These are phyloP conservation scores for Caenorhabditis uteleia DNA, from an alignment of 2,888 invertebrate species.

Conservation along the genomic window DNA sequence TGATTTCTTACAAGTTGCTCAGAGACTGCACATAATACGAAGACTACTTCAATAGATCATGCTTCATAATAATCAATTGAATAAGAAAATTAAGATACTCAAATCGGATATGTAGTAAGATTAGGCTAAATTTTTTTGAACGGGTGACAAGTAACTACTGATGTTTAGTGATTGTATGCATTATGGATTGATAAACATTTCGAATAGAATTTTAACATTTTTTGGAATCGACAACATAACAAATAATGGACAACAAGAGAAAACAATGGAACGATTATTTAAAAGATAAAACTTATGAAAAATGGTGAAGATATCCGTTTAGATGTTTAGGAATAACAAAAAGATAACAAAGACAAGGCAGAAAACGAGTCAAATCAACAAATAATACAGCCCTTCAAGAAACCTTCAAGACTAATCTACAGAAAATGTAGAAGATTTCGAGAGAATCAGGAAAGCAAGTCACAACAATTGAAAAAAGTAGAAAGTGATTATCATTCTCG, in stretches of 20 bases:
- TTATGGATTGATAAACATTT: no score
- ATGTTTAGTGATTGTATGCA: no score
- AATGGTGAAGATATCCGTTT: no score
- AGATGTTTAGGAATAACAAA: no score
- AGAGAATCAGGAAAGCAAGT: constrained; percentile 5
- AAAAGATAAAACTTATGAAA: constrained; percentile 2
- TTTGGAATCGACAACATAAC: constrained; percentile 24
- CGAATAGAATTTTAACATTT: neutral
- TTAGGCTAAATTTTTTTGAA: no score
- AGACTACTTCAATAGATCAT: constrained; percentile 26
- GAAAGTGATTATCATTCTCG: constrained; percentile 37
- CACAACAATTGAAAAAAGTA: constrained; percentile 17
- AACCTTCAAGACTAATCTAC: neutral
- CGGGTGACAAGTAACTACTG: no score
- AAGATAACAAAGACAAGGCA: neutral
- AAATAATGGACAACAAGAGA: constrained; percentile 26
- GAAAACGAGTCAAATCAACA: constrained; percentile 41
- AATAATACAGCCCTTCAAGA: constrained; percentile 28
- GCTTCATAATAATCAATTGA: neutral
- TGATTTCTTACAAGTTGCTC: constrained; percentile 33
- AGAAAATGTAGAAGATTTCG: neutral
- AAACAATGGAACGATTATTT: neutral
- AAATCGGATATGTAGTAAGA: constrained; percentile 5
- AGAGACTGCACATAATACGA: constrained; percentile 24
- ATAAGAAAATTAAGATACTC: neutral